These are phyloP conservation scores for Stegodyphus mimosarum DNA, from an alignment of 1,140 invertebrate genomes.

Conservation along the genomic window DNA sequence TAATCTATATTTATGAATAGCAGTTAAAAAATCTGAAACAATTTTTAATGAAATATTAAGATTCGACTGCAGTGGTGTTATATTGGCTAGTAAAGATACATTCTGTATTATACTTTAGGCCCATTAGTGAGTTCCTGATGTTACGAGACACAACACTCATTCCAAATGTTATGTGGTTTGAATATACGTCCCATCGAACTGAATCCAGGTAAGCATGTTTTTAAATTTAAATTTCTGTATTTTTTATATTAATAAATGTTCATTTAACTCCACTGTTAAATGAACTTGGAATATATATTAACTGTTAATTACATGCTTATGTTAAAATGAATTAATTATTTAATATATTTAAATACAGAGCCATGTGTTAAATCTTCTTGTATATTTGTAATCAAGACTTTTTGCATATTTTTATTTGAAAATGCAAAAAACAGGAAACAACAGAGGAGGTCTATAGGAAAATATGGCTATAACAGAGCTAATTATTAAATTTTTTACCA, in stretches of 20 bases:
- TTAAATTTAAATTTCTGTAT: not conserved
- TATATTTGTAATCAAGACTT: not conserved
- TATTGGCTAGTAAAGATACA: no score
- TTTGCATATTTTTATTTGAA: not conserved
- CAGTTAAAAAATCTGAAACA: no score
- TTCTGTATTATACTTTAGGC: conserved; percentile 74
- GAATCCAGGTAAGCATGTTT: conserved; percentile 73
- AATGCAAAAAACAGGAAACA: no score
- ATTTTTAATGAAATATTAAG: no score
- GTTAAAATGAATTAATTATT: not conserved
- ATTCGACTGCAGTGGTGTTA: no score
- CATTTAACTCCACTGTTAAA: not conserved
- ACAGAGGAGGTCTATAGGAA: no score
- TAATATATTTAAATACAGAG: not conserved
- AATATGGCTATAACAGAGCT: no score
- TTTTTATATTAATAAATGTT: not conserved
- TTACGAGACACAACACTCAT: conserved; percentile 90
- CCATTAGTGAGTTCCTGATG: conserved; percentile 86
- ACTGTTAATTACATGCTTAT: not conserved
- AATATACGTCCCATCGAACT: conserved; percentile 87
- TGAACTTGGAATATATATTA: not conserved
- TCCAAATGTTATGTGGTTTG: conserved; percentile 94
- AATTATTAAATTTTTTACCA: no score
- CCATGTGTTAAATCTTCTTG: not conserved
- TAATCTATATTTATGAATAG: not conserved